Percentiles rank a stretch among this genome's conserved stretches.
Evolutionary conservation across 2,797 vertebrate species (phyloP).

Genomic region (Furcifer pardalis): DNA sequence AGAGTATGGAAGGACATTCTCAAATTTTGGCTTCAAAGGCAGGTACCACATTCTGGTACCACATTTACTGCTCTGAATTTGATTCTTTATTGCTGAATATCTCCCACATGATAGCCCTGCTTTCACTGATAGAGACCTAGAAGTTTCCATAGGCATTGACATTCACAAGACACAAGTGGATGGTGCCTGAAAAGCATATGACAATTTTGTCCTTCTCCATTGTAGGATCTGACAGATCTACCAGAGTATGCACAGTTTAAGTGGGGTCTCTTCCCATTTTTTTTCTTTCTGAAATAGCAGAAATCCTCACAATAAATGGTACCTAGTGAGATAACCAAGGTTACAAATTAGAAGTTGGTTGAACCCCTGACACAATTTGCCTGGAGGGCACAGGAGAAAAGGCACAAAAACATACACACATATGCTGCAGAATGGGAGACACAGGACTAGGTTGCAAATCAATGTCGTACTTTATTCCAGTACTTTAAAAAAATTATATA

Average conservation of each 20-base stretch:
- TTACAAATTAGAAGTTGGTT: background rate
- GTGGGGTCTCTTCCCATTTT: too few relatives aligned
- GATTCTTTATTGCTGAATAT: background rate
- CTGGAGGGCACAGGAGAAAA: too few relatives aligned
- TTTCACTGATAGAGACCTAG: background rate
- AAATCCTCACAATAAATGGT: background rate
- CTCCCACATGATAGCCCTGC: background rate
- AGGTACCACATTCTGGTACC: background rate
- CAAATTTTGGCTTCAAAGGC: too few relatives aligned
- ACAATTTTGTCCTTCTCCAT: background rate
- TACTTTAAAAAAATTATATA: too few relatives aligned
- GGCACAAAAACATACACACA: too few relatives aligned
- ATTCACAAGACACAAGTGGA: background rate
- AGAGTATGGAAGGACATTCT: too few relatives aligned
- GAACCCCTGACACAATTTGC: too few relatives aligned
- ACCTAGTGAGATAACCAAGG: background rate
- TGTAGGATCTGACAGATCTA: background rate
- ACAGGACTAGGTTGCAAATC: too few relatives aligned
- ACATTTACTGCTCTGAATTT: background rate
- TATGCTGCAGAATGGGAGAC: too few relatives aligned
- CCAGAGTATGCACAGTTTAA: background rate
- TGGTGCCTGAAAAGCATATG: background rate
- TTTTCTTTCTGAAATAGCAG: too few relatives aligned
- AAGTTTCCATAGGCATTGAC: background rate
- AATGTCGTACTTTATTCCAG: too few relatives aligned